phyloP scores from a whole-genome alignment of 2,797 vertebrate genomes.

The Clarias pachynema region DNA sequence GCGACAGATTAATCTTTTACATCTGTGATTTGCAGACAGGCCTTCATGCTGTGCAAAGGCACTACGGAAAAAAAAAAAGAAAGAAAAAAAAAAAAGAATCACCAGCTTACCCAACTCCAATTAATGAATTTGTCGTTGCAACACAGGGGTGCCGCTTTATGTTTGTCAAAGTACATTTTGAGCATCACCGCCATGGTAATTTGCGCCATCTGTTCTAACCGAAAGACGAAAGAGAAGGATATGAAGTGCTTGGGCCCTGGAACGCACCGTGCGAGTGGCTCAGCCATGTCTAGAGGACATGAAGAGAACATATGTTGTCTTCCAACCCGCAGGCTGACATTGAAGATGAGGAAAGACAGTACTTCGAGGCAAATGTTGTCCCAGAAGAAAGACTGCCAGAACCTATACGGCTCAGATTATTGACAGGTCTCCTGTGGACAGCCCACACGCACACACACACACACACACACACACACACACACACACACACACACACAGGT shows the following conservation, averaged over 20 bases:
- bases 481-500: constrained; percentile 41
- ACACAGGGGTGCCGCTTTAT: constrained; percentile 76
- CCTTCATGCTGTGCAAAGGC: constrained; percentile 80
- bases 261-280: constrained; percentile 77
- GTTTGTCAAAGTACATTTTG: constrained; percentile 73
- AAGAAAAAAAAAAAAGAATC: constrained; percentile 56
- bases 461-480: constrained; percentile 33
- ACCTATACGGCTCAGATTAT: constrained; percentile 87
- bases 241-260: constrained; percentile 62
- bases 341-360: constrained; percentile 96
- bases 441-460: constrained; percentile 58
- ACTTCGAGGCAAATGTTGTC: constrained; percentile 98
- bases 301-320: constrained; percentile 98
- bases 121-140: constrained; percentile 92
- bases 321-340: constrained; percentile 94
- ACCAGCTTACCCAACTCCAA: constrained; percentile 85
- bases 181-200: constrained; percentile 84
- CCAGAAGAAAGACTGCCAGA: constrained; percentile 94
- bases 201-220: constrained; percentile 89
- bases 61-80: constrained; percentile 69
- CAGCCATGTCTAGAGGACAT: constrained; percentile 93
- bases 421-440: constrained; percentile 94
- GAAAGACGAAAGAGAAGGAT: constrained; percentile 58
- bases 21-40: constrained; percentile 84
- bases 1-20: constrained; percentile 85